phyloP scores from a whole-genome alignment of 37 sponge, comb jelly and placozoan species.

The Oopsacas minuta region DNA sequence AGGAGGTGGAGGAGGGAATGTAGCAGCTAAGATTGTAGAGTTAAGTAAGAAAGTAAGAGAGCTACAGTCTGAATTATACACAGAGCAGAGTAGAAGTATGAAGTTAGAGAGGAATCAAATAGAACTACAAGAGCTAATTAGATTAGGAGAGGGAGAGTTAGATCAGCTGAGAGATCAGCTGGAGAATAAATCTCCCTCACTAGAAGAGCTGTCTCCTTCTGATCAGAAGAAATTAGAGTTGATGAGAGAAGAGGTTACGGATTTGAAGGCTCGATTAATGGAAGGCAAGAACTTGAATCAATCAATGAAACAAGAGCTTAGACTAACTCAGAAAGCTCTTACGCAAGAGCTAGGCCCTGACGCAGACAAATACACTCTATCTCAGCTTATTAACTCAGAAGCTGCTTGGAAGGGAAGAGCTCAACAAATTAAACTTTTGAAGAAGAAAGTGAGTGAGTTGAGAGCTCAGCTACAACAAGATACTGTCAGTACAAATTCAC shows the following conservation, averaged over 20 bases:
- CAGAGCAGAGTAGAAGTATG: conserved; percentile 28
- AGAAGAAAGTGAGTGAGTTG: conserved; percentile 42
- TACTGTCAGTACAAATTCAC: neutral
- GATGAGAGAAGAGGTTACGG: conserved; percentile 33
- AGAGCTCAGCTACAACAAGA: conserved; percentile 5
- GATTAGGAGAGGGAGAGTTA: neutral
- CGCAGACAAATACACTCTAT: neutral
- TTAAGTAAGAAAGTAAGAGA: conserved; percentile 40
- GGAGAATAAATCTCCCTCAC: conserved; percentile 6
- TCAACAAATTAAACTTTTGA: conserved; percentile 51
- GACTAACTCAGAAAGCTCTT: conserved; percentile 44
- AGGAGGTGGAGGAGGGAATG: neutral
- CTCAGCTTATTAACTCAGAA: neutral
- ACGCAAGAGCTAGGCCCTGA: conserved; percentile 2
- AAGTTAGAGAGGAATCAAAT: conserved; percentile 24
- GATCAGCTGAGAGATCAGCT: neutral
- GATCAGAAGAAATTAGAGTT: neutral
- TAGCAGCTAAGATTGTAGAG: conserved; percentile 39
- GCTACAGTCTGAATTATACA: conserved; percentile 34
- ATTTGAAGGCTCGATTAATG: conserved; percentile 29
- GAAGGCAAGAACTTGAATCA: conserved; percentile 42
- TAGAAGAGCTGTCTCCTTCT: neutral
- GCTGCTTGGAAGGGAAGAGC: conserved; percentile 60
- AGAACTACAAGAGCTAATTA: neutral
- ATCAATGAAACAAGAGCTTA: conserved; percentile 49